Conservation (phyloP, 2,888 invertebrate genomes). For the Odontothrips loti region DNA sequence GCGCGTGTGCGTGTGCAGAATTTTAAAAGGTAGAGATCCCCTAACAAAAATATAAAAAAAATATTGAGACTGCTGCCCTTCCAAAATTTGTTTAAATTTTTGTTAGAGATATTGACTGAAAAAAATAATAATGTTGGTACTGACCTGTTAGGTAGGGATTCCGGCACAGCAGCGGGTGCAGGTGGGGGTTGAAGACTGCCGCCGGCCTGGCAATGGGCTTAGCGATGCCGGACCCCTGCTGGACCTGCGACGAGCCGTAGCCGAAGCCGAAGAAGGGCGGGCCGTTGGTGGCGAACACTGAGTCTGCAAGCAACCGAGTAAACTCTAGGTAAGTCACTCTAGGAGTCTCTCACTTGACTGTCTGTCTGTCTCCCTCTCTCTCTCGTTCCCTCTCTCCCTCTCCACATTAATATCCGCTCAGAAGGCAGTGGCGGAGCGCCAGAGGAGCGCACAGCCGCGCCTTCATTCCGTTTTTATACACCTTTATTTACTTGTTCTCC, state of each 20-base stretch:
- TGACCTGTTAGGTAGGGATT: slow-evolving; percentile 80
- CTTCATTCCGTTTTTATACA: neutral
- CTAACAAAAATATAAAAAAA: no score
- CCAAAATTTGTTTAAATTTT: no score
- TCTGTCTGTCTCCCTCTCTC: no score
- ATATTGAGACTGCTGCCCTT: no score
- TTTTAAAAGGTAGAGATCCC: no score
- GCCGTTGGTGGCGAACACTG: slow-evolving; percentile 33
- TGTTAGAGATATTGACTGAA: neutral
- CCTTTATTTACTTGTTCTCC: slow-evolving; percentile 11
- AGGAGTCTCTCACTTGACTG: no score
- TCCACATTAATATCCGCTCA: neutral
- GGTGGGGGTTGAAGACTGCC: slow-evolving; percentile 59
- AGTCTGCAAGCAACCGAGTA: slow-evolving; percentile 31
- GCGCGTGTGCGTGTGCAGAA: no score
- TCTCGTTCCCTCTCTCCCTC: no score
- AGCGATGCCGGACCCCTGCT: slow-evolving; percentile 53
- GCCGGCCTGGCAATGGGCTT: slow-evolving; percentile 80
- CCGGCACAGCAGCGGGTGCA: slow-evolving; percentile 69
- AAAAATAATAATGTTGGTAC: slow-evolving; percentile 36
- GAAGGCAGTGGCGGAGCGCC: neutral
- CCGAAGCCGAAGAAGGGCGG: slow-evolving; percentile 35
- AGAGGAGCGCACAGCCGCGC: neutral
- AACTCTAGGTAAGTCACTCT: no score
- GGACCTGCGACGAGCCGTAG: slow-evolving; percentile 34